phyloP scores from a whole-genome alignment of 2,888 invertebrate genomes.

The Sinhomidia bicolor region DNA sequence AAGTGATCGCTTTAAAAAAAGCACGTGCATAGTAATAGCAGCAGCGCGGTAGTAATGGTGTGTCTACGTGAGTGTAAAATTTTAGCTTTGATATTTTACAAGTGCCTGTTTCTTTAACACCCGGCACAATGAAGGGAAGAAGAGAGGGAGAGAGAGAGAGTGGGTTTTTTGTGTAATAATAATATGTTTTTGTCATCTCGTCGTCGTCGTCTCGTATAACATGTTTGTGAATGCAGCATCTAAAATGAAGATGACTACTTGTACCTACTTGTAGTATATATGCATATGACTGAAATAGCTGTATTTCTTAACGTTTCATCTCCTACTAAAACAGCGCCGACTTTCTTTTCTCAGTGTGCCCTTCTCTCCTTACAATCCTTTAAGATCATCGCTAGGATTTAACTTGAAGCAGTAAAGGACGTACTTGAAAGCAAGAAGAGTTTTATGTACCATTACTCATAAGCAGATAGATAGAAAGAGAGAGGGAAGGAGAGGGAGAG shows the following conservation, averaged over 20 bases:
- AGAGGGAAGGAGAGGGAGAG: background rate
- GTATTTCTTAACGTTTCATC: constrained; percentile 14
- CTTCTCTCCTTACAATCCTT: constrained; percentile 11
- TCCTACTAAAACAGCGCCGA: background rate
- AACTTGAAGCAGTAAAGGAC: constrained; percentile 24
- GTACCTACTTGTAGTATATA: background rate
- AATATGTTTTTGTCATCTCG: constrained; percentile 47
- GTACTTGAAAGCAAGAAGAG: constrained; percentile 24
- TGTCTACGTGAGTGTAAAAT: constrained; percentile 32
- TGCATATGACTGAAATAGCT: constrained; percentile 6
- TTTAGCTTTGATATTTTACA: constrained; percentile 28
- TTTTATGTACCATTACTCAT: constrained; percentile 58
- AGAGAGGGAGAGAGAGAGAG: background rate
- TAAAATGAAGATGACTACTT: background rate
- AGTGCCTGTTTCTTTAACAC: constrained; percentile 21
- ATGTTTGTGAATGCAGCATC: background rate
- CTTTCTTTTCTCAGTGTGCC: constrained; percentile 1
- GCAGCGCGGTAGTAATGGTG: background rate
- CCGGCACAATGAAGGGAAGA: background rate
- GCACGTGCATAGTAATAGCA: background rate
- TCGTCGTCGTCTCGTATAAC: constrained; percentile 27
- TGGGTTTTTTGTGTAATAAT: background rate
- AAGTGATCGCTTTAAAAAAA: constrained; percentile 49
- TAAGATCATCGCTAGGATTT: constrained; percentile 43
- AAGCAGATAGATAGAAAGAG: no score